phyloP scores from a whole-genome alignment of 2,113 vertebrate genomes.

The Gavialis gangeticus region DNA sequence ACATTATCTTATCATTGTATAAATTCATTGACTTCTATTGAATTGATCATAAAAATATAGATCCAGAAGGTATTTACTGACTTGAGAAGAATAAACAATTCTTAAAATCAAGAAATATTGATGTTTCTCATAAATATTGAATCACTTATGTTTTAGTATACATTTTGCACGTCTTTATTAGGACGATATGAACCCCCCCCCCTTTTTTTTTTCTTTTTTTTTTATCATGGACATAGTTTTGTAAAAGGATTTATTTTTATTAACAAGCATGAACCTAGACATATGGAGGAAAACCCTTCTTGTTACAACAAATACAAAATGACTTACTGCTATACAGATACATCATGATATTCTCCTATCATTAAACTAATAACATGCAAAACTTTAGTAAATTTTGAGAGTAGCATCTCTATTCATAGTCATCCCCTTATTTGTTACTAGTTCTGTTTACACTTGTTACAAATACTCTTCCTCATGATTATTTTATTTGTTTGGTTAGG shows the following conservation, averaged over 20 bases:
- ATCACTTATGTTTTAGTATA: background rate
- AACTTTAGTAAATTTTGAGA: no score
- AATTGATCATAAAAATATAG: background rate
- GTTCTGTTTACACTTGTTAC: background rate
- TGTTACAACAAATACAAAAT: no score
- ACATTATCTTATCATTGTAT: background rate
- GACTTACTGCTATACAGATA: no score
- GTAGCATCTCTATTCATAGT: no score
- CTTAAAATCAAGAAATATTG: background rate
- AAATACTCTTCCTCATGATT: background rate
- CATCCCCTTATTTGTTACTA: background rate
- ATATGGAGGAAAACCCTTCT: no score
- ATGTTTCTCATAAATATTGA: background rate
- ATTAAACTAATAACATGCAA: no score
- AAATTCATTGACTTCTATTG: background rate
- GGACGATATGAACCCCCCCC: background rate
- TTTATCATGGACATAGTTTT: background rate
- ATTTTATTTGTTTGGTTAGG: background rate
- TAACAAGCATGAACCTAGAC: rapidly evolving
- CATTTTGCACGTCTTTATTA: background rate
- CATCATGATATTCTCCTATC: no score
- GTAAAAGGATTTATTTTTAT: background rate
- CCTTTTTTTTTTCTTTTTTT: background rate
- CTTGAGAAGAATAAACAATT: background rate
- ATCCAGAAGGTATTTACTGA: background rate